Evolutionary conservation across 2,888 invertebrate species (phyloP), one percentile per base, ranked within the genome.

Genomic region (Idaea biselata): DNA sequence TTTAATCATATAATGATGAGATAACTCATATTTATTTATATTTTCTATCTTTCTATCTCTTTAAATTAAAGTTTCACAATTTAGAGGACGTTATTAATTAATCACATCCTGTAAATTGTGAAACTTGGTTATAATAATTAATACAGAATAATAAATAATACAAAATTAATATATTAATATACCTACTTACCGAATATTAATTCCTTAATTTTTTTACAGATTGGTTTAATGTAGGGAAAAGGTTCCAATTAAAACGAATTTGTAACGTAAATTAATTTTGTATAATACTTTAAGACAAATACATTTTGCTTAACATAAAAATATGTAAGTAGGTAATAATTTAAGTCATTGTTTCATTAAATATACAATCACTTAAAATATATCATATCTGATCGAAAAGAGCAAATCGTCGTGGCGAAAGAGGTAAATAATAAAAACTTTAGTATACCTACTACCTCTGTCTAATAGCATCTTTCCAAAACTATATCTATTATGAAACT

Each of bases 161-260:
- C n/a, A n/a, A n/a, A n/a, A n/a, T n/a, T n/a, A n/a, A n/a, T n/a
- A n/a, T n/a, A 25, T 25, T 25, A 25, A 25, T 25, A 25, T 25
- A 3, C 25, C 25, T n/a, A 32, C 32, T 11, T 32, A 4, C 11
- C 14, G 3, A 8, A 11, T 14, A 11, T 44, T 44, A 44, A 44
- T 3, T 14, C 44, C 8, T 44, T 32, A 32, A 11, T 32, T 32
- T 44, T 14, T 53, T 55, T 60, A 53, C 58, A 66, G 11, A 62
- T 63, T 25, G 25, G 3, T 25, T 25, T 25, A 25, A 66, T 62
- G 31, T 58, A 3, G 14, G 44, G 44, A 44, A 44, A 44, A 44
- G 44, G 44, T 44, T 16, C 14, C 14, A 32, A 61, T 61, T 64
- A 58, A 64, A 64, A 64, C 58, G 44, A 57, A n/a, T 33, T 60